These are phyloP conservation scores for Ciconia boyciana DNA, from an alignment of 2,113 vertebrate genomes.

Conservation along the genomic window DNA sequence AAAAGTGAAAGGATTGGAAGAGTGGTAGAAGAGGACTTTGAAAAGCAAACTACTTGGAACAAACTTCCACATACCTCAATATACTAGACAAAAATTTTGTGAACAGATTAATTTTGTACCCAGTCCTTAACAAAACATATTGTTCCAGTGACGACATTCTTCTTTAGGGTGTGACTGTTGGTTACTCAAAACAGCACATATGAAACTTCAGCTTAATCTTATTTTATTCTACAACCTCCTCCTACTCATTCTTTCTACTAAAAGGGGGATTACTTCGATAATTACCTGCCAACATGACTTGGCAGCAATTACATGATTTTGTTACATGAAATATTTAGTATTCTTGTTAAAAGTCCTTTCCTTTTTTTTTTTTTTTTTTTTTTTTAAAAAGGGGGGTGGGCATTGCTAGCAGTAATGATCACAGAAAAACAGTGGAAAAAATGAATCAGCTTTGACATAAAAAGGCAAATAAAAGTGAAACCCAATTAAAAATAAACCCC, in stretches of 20 bases:
- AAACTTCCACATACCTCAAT: background rate
- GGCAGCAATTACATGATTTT: background rate
- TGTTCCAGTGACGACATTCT: background rate
- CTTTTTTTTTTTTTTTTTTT: background rate
- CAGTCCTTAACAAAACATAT: background rate
- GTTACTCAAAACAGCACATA: background rate
- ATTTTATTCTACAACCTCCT: background rate
- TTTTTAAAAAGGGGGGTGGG: accelerated
- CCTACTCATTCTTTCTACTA: background rate
- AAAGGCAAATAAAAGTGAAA: slow-evolving; percentile 47
- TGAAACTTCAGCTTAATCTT: background rate
- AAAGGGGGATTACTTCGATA: background rate
- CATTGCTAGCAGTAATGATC: background rate
- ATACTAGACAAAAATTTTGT: background rate
- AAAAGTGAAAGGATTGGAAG: background rate
- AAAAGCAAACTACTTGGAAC: background rate
- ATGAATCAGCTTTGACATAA: background rate
- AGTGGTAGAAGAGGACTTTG: background rate
- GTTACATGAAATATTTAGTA: background rate
- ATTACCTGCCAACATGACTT: background rate
- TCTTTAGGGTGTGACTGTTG: background rate
- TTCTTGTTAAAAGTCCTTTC: background rate
- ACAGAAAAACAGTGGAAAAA: background rate
- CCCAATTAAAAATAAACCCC: background rate
- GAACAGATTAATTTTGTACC: background rate